Percentiles rank a stretch among this genome's conserved stretches.
These are phyloP conservation scores for Calidris pygmaea DNA, from an alignment of 2,113 vertebrate species.

Conservation along the genomic window DNA sequence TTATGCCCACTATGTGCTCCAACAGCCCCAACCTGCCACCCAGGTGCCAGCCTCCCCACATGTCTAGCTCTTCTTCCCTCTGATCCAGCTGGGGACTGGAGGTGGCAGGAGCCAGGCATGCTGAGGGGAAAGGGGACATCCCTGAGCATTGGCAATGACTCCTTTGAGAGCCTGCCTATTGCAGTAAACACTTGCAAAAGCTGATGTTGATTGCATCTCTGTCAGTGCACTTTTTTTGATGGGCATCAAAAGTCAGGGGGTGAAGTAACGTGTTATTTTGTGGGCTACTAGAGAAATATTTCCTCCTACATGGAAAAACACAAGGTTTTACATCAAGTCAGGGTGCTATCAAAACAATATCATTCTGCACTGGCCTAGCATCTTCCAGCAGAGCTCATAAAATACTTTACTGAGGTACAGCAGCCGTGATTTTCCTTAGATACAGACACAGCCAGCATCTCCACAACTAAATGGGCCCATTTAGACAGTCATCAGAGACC, in stretches of 20 bases:
- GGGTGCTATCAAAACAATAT: neutral
- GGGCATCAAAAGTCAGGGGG: neutral
- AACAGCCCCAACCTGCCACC: neutral
- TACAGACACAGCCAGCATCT: neutral
- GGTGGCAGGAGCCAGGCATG: neutral
- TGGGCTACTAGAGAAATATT: neutral
- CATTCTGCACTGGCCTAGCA: neutral
- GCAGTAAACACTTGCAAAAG: neutral
- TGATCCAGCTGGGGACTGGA: fast-evolving
- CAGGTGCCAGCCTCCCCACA: too few relatives aligned
- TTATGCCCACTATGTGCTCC: neutral
- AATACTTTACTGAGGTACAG: neutral
- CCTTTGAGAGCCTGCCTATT: neutral
- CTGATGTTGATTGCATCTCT: neutral
- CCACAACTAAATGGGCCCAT: neutral
- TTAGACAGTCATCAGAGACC: neutral
- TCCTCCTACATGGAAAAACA: neutral
- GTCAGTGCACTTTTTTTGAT: neutral
- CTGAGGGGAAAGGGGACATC: neutral
- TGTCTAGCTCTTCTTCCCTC: neutral
- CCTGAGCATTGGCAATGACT: fast-evolving
- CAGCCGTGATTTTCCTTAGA: neutral
- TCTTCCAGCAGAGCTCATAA: neutral
- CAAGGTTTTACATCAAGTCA: neutral
- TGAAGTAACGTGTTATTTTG: neutral